Evolutionary conservation across 2,797 vertebrate genomes (phyloP).

Genomic region (Etheostoma perlongum): DNA sequence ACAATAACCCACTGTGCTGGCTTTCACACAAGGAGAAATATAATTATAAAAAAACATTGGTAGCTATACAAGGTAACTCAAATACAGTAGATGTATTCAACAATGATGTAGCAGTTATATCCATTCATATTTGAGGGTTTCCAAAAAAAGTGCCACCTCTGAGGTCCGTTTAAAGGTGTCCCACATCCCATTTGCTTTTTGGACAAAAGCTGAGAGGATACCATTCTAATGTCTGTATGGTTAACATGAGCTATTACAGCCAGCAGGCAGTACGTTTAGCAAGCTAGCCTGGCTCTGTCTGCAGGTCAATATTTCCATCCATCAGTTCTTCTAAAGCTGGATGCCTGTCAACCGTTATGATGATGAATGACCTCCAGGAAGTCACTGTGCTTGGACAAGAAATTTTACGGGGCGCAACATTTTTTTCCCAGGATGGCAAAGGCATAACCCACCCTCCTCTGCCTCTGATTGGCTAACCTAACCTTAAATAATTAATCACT

Average conservation of each 20-base stretch:
- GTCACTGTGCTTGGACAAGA: too few relatives aligned
- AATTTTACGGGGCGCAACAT: too few relatives aligned
- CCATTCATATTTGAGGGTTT: neutral
- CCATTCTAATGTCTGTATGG: neutral
- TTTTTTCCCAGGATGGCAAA: too few relatives aligned
- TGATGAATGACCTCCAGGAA: neutral
- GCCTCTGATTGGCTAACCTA: too few relatives aligned
- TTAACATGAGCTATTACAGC: neutral
- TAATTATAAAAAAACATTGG: conserved; percentile 49
- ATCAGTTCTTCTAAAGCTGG: too few relatives aligned
- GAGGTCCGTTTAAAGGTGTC: neutral
- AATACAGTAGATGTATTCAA: neutral
- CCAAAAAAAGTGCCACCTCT: neutral
- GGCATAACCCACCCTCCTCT: too few relatives aligned
- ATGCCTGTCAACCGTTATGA: too few relatives aligned
- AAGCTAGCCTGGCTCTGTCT: too few relatives aligned
- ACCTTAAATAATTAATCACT: too few relatives aligned
- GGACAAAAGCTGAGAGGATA: neutral
- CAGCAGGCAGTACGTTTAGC: too few relatives aligned
- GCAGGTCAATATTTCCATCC: too few relatives aligned
- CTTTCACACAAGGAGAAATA: conserved; percentile 48
- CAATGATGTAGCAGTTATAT: neutral
- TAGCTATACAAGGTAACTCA: conserved; percentile 11
- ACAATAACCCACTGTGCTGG: conserved; percentile 56
- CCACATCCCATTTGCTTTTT: neutral